Evolutionary conservation across 2,113 vertebrate genomes (phyloP), one percentile per base, ranked within the genome.

Genomic region (Proteles cristata): DNA sequence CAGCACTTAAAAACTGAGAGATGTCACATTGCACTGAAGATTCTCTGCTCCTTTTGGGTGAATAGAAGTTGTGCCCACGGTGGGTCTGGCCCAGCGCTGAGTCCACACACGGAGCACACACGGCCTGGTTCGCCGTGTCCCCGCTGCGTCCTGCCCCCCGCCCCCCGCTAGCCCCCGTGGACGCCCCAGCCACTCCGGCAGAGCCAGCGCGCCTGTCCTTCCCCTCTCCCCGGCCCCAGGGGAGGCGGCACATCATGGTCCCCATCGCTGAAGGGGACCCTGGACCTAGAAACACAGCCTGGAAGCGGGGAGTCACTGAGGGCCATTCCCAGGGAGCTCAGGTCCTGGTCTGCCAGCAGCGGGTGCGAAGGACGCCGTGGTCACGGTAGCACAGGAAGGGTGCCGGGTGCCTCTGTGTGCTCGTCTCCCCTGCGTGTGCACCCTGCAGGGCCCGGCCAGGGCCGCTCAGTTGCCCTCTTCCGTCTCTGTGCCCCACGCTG

Each of bases 1-100:
- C 1, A 8, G 19, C 0, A 0, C n/a, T 43, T n/a, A 21, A 21
- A 7, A 1, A 4, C 9, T 4, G 28, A 23, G 69, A 23, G 8
- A 0, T 58, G n/a, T 83, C 53, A 19, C 21, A 0, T 26, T 8
- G 6, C 4, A n/a, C 0, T 15, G 31, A 81, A 28, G 79, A 43
- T 19, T n/a, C 28, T 23, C 55, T 9, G 45, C 76, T 35, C 61
- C 28, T 35, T 25, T 21, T 6, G 63, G 33, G n/a, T 48, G 21
- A 23, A 11, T 0, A 5, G 17, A 28, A 11, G 31, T 65, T 63
- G 16, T 15, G 12, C 1, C n/a, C 9, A 11, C 0, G 0, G 5
- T 11, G 53, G 85, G 66, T 7, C 11, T 7, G 15, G 31, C 28
- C 39, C 3, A 0, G 33, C 2, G 10, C 39, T 35, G 55, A 28